These are phyloP conservation scores for Bhutanitis thaidina DNA, from an alignment of 2,888 invertebrate species.

Conservation along the genomic window DNA sequence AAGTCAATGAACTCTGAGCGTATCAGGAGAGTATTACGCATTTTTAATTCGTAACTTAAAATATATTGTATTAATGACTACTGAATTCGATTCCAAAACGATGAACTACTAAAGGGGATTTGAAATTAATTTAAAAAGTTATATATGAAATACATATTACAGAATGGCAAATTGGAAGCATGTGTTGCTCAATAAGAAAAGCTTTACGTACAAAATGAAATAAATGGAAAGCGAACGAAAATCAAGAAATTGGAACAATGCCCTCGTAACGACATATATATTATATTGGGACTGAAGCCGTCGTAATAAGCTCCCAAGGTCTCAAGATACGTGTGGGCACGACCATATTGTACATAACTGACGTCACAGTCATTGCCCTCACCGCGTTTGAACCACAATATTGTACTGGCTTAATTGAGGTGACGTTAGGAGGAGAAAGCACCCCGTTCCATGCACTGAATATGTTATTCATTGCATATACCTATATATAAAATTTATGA, in stretches of 20 bases:
- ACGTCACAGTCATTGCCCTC: constrained; percentile 49
- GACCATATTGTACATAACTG: constrained; percentile 33
- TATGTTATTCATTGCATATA: no score
- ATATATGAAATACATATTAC: no score
- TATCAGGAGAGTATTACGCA: constrained; percentile 5
- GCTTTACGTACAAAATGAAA: no score
- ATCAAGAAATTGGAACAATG: background rate
- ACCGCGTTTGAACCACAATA: constrained; percentile 22
- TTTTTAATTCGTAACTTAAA: constrained; percentile 19
- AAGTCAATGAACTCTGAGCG: constrained; percentile 24
- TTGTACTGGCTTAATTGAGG: no score
- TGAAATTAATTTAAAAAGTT: no score
- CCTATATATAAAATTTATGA: no score
- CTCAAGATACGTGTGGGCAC: constrained; percentile 25
- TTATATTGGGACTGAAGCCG: constrained; percentile 21
- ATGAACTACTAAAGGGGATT: no score
- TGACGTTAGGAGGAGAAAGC: no score
- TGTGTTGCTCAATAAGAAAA: no score
- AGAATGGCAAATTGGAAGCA: no score
- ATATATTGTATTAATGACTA: constrained; percentile 24
- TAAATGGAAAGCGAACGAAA: background rate
- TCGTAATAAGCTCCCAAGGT: constrained; percentile 31
- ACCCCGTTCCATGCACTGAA: no score
- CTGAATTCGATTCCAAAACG: no score
- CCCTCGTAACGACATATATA: constrained; percentile 10